Percentiles rank a stretch among this genome's conserved stretches.
Conservation (phyloP, 2,888 invertebrate species). For the Synergus gifuensis region DNA sequence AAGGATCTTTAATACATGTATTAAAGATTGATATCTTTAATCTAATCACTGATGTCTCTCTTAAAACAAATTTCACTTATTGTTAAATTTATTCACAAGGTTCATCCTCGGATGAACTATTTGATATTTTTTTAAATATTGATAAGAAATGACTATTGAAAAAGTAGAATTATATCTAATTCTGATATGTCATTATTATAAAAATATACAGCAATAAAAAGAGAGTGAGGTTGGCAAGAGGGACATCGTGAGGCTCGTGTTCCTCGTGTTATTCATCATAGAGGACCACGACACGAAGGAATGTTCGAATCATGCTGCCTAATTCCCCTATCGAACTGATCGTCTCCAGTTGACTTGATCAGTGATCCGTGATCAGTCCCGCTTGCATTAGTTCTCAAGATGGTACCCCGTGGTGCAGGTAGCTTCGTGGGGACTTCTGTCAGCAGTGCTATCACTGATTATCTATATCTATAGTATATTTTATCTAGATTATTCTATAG, state of each 20-base stretch:
- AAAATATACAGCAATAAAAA: not conserved
- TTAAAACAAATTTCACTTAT: too few relatives aligned
- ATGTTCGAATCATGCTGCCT: conserved; percentile 74
- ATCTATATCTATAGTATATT: conserved; percentile 13
- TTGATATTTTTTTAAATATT: too few relatives aligned
- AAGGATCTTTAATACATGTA: not conserved
- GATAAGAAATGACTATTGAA: not conserved
- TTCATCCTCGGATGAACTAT: too few relatives aligned
- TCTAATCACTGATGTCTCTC: too few relatives aligned
- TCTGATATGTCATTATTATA: not conserved
- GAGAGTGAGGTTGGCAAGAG: not conserved
- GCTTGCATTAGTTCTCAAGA: conserved; percentile 57
- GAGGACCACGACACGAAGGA: conserved; percentile 63
- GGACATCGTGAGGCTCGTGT: conserved; percentile 50
- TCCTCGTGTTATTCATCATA: conserved; percentile 55
- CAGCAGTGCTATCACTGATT: conserved; percentile 55
- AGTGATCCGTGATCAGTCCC: conserved; percentile 64
- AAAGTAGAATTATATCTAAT: not conserved
- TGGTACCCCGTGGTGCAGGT: conserved; percentile 67
- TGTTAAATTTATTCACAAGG: too few relatives aligned
- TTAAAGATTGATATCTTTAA: not conserved
- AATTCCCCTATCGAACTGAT: conserved; percentile 68
- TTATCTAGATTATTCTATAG: not conserved
- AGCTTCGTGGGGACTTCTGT: conserved; percentile 66
- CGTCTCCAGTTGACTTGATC: conserved; percentile 59